Evolutionary conservation across 2,797 vertebrate species (phyloP).

Genomic region (Enteromius mattozi): DNA sequence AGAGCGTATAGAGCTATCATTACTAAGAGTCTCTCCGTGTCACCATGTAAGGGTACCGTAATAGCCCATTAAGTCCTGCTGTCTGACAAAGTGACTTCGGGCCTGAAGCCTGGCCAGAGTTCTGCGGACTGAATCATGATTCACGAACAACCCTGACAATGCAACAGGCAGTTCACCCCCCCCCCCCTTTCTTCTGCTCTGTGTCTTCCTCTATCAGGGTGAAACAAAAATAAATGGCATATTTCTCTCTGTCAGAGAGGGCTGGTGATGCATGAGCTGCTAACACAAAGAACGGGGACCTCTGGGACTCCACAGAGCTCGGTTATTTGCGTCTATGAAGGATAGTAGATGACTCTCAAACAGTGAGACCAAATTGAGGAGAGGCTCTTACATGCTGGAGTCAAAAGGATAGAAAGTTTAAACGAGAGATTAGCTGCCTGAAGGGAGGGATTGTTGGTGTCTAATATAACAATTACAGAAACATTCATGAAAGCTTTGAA

Average conservation of each 20-base stretch:
- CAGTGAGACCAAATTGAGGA: slow-evolving; percentile 20
- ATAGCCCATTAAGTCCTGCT: slow-evolving; percentile 38
- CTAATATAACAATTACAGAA: slow-evolving; percentile 48
- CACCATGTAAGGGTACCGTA: slow-evolving; percentile 36
- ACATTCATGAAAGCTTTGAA: slow-evolving; percentile 50
- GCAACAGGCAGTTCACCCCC: background rate
- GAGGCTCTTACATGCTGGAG: slow-evolving; percentile 24
- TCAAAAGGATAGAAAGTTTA: slow-evolving; percentile 48
- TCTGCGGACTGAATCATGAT: slow-evolving; percentile 38
- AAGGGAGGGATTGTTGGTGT: slow-evolving; percentile 43
- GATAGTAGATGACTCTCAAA: slow-evolving; percentile 48
- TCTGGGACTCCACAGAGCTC: slow-evolving; percentile 48
- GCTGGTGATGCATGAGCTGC: slow-evolving; percentile 59
- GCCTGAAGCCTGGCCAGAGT: slow-evolving; percentile 26
- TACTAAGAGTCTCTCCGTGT: slow-evolving; percentile 40
- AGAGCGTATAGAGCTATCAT: slow-evolving; percentile 47
- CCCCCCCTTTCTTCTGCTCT: slow-evolving; percentile 16
- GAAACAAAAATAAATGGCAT: slow-evolving; percentile 62
- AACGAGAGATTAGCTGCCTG: slow-evolving; percentile 39
- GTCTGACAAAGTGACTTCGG: slow-evolving; percentile 44
- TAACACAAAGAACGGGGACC: slow-evolving; percentile 53
- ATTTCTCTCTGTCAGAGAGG: slow-evolving; percentile 56
- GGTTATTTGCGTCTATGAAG: slow-evolving; percentile 49
- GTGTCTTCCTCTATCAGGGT: slow-evolving; percentile 48
- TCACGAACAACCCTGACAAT: background rate